Percentiles rank a stretch among this genome's conserved stretches.
Evolutionary conservation across 1,140 invertebrate genomes (phyloP).

Genomic region (Brachionus rubens): DNA sequence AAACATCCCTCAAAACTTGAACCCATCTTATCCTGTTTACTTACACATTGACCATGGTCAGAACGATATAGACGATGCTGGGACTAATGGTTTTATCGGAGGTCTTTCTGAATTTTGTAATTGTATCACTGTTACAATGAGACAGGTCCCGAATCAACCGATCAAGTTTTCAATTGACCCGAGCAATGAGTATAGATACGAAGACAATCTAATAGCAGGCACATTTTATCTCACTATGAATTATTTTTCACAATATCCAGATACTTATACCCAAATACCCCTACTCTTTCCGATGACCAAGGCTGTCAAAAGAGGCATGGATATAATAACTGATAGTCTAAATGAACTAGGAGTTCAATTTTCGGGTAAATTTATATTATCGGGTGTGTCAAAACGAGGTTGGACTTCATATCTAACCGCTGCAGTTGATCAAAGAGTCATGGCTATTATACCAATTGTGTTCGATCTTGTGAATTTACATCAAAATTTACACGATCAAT

Average conservation of each 20-base stretch:
- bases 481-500: neutral
- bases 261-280: too few relatives aligned
- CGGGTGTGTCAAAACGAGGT: neutral
- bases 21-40: neutral
- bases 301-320: slow-evolving; percentile 3
- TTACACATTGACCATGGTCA: neutral
- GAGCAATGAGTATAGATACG: too few relatives aligned
- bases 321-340: neutral
- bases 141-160: neutral
- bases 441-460: neutral
- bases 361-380: neutral
- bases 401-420: neutral
- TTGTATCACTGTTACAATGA: neutral
- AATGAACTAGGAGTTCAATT: neutral
- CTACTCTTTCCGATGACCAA: neutral
- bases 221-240: too few relatives aligned
- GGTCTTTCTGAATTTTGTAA: neutral
- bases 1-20: neutral
- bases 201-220: too few relatives aligned
- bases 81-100: neutral
- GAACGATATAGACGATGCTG: neutral
- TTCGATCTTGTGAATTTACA: neutral
- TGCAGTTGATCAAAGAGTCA: neutral
- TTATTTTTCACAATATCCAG: too few relatives aligned
- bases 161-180: neutral